A percentile compares a stretch with the other conserved stretches of the same genome.
phyloP scores from a whole-genome alignment of 2,888 invertebrate species.

The Brenthis daphne region DNA sequence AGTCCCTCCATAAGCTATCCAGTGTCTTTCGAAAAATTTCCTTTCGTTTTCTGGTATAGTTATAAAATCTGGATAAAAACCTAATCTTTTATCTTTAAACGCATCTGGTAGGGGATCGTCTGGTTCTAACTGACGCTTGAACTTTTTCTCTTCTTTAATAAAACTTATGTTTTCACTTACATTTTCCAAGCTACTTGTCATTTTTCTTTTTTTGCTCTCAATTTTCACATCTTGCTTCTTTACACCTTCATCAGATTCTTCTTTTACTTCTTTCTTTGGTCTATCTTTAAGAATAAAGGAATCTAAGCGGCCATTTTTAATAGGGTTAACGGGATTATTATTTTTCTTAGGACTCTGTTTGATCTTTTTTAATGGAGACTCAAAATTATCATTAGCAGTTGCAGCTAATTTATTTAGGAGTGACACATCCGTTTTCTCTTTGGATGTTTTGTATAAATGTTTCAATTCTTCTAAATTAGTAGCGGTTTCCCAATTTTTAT shows the following conservation, averaged over 20 bases:
- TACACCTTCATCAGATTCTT: constrained; percentile 1
- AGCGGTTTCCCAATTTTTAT: constrained; percentile 93
- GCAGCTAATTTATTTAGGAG: constrained; percentile 76
- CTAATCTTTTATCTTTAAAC: constrained; percentile 61
- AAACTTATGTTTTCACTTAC: constrained; percentile 33
- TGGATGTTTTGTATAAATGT: constrained; percentile 85
- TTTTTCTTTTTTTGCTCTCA: constrained; percentile 17
- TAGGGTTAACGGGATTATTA: constrained; percentile 21
- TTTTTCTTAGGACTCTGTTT: constrained; percentile 52
- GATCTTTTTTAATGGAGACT: constrained; percentile 56
- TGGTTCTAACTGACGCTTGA: constrained; percentile 48
- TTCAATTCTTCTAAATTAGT: constrained; percentile 90
- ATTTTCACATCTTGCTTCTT: constrained; percentile 19
- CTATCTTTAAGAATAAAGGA: constrained; percentile 39
- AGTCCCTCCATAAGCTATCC: constrained; percentile 84
- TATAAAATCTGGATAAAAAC: constrained; percentile 75
- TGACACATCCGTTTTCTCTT: constrained; percentile 84
- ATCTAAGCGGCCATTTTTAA: constrained; percentile 36
- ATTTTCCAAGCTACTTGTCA: constrained; percentile 9
- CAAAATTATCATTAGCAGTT: constrained; percentile 49
- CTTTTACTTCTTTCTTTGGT: constrained; percentile 29
- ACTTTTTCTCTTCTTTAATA: constrained; percentile 23
- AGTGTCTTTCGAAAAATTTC: constrained; percentile 78
- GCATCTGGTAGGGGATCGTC: constrained; percentile 65
- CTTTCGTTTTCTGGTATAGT: constrained; percentile 67